phyloP scores from a whole-genome alignment of 2,113 vertebrate genomes.

The Ammodytes dubius region DNA sequence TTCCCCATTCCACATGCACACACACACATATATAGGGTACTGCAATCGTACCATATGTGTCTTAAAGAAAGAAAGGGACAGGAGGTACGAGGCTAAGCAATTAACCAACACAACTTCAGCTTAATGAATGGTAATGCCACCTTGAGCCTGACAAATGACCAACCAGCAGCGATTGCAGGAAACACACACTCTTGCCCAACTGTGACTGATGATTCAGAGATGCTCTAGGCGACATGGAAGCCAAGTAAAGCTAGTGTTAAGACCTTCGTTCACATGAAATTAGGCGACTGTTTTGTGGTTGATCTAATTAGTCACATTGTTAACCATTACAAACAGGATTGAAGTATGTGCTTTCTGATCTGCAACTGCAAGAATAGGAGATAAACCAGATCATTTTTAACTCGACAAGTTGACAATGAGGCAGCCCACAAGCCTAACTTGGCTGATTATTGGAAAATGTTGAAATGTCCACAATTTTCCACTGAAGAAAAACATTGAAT shows the following conservation, averaged over 20 bases:
- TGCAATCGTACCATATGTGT: not conserved
- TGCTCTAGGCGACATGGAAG: not conserved
- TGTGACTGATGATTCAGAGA: conserved; percentile 1
- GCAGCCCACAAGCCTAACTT: not conserved
- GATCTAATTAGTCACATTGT: too few species aligned
- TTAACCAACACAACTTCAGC: conserved; percentile 35
- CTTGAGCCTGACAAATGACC: conserved; percentile 31
- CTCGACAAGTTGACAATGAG: not conserved
- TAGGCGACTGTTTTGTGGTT: not conserved
- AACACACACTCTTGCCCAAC: not conserved
- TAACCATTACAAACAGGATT: not conserved
- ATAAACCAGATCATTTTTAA: not conserved
- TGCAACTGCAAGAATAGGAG: not conserved
- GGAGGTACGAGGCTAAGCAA: conserved; percentile 21
- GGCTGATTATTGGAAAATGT: not conserved
- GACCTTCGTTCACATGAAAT: not conserved
- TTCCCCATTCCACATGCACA: not conserved
- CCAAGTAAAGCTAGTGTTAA: not conserved
- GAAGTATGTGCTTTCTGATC: not conserved
- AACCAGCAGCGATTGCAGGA: not conserved
- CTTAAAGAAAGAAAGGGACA: not conserved
- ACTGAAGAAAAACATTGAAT: not conserved
- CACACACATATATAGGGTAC: not conserved
- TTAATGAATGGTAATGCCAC: conserved; percentile 33
- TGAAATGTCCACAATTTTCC: too few species aligned